phyloP scores from a whole-genome alignment of 2,797 vertebrate genomes.

The Anguilla megastoma region DNA sequence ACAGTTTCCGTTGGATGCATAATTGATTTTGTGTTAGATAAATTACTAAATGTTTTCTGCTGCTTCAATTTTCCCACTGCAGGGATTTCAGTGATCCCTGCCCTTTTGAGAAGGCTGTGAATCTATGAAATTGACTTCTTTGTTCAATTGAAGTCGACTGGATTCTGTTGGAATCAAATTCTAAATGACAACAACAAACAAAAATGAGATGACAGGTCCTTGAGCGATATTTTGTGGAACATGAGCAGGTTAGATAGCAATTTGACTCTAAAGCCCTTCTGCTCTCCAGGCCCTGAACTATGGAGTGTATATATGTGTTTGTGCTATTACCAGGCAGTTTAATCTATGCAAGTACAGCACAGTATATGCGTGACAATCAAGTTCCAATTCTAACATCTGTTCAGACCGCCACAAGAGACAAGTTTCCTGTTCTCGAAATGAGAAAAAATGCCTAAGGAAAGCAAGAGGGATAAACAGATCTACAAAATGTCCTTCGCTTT shows the following conservation, averaged over 20 bases:
- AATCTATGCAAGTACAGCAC: conserved; percentile 15
- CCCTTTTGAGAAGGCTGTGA: neutral
- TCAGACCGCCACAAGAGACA: conserved; percentile 32
- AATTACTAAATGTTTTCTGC: neutral
- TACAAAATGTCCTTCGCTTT: conserved; percentile 42
- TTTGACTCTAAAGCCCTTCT: conserved; percentile 34
- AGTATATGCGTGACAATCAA: conserved; percentile 36
- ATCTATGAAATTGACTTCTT: conserved; percentile 34
- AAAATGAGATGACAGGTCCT: conserved; percentile 33
- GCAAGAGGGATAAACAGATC: conserved; percentile 26
- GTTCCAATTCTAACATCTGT: conserved; percentile 39
- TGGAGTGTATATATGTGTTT: conserved; percentile 22
- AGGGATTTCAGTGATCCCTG: neutral
- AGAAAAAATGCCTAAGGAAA: conserved; percentile 29
- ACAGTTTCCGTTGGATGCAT: neutral
- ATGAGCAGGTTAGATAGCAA: conserved; percentile 44
- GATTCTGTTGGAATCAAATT: conserved; percentile 39
- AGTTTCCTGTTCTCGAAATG: conserved; percentile 35
- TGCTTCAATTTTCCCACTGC: neutral
- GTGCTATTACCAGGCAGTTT: conserved; percentile 8
- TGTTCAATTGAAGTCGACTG: conserved; percentile 43
- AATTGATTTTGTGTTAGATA: conserved; percentile 20
- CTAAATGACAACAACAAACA: conserved; percentile 39
- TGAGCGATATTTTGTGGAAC: conserved; percentile 35
- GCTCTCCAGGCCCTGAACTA: conserved; percentile 30